Base-by-base conservation (phyloP, 2,113 vertebrate species). In the Tachuris rubrigastra region DNA sequence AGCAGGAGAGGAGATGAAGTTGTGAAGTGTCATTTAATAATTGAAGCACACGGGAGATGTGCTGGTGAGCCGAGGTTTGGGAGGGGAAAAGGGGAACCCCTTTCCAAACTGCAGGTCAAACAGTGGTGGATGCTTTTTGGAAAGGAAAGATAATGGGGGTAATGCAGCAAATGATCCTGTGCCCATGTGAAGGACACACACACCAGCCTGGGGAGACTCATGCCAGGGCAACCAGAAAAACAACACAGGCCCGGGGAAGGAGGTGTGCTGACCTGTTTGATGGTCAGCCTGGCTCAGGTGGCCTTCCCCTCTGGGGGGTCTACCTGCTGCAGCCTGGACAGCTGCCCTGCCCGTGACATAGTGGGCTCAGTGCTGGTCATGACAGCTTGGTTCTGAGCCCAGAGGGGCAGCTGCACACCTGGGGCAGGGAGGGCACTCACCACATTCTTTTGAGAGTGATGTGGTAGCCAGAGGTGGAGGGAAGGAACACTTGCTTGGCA, bases 11-110 rank as follows among this genome's bases (percentile, higher is more conserved):
- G 93, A 96, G 97, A 97, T 95, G 95, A 97, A 90, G 76, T 93
- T 90, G 93, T 69, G 67, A 97, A 96, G 86, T 94, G 97, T 96
- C 95, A 90, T 96, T 96, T 97, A 96, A 92, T 97, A 89, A 85
- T 90, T 87, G 90, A 79, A 95, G 87, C 97, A 94, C 97, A 93
- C 27, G 65, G 87, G 73, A 91, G 67, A 58, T 35, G 83, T 21
- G 90, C 69, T 84, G 85, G 94, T 76, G 58, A 76, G 80, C 41
- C 9, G 22, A 92, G 85, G 37, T 66, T 94, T 55, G 89, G 86
- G 72, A 77, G 74, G 74, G 27, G 67, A 85, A 89, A 71, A 65
- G 2, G 3, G 74, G 89, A 91, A 90, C 73, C 28, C 73, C 73
- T 71, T 81, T 75, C 47, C 63, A 28, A 72, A 74, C 68, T 39